Evolutionary conservation across 1,140 invertebrate genomes (phyloP).

Genomic region (Ruditapes philippinarum): DNA sequence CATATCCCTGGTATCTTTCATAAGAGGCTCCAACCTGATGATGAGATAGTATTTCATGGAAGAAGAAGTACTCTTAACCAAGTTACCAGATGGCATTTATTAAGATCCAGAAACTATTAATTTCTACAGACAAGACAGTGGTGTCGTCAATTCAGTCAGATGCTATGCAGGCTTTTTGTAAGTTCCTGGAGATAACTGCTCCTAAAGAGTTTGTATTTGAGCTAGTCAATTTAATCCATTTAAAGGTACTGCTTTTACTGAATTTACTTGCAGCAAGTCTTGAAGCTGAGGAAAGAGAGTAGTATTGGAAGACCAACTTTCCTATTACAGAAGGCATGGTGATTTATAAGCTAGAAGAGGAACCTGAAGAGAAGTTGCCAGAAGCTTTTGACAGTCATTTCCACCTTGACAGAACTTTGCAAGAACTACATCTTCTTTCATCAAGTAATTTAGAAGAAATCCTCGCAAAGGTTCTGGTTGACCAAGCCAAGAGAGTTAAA

Average conservation of each 20-base stretch:
- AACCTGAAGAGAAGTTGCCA: not conserved
- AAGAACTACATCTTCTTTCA: not conserved
- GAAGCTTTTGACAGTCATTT: not conserved
- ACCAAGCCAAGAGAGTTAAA: not conserved
- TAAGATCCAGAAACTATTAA: no score
- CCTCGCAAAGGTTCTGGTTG: not conserved
- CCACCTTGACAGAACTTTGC: no score
- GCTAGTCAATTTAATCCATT: not conserved
- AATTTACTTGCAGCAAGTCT: no score
- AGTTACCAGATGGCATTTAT: no score
- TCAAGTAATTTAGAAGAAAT: not conserved
- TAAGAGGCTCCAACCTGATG: no score
- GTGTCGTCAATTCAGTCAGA: no score
- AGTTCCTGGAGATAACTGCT: not conserved
- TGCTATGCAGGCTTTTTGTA: no score
- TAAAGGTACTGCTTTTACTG: not conserved
- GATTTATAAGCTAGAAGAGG: not conserved
- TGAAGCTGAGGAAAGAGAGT: not conserved
- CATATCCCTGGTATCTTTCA: no score
- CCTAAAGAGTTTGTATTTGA: not conserved
- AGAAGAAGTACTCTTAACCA: no score
- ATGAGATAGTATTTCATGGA: no score
- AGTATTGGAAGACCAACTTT: not conserved
- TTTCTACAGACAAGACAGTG: no score
- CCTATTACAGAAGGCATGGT: not conserved